Base-by-base conservation (phyloP, 2,888 invertebrate species). In the Caenorhabditis sinica region DNA sequence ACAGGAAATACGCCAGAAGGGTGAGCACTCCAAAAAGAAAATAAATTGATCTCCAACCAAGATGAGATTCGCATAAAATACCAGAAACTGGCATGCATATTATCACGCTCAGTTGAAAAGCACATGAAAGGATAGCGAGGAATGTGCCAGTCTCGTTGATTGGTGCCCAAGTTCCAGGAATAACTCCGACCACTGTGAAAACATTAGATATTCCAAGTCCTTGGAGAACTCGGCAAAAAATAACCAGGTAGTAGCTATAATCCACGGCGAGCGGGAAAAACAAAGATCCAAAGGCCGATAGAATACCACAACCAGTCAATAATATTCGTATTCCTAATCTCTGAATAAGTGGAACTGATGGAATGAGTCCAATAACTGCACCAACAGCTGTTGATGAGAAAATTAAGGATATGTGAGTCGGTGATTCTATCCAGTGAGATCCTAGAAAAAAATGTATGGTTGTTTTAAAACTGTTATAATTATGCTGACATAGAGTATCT, bases 31-130 rank as follows among this genome's bases (percentile, higher is more conserved):
- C 82, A 20, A 77, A 72, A 13, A 82, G 11, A 13, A 83, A 85
- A 36, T 85, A 82, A 58, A 85, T 51, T 0, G 69, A 56, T 28
- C 36, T 25, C 85, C 85, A 85, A 3, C 85, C 85, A 15, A 79
- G 15, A 6, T 23, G 9, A 0, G 82, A 69, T 11, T 71, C 82
- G 30, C 85, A 85, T 1, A 85, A 13, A 1, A 76, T n/a, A 9
- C 82, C 85, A 23, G 79, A 66, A 23, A 82, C 43, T 0, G 85
- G 85, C 82, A 82, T 85, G 15, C 82, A 73, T 8, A 83, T 25
- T 23, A 85, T 80, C 71, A 81, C 60, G 30, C 65, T 65, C 17
- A 79, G 33, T 43, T 79, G 79, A 25, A 80, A 79, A 1, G 65
- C 58, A 36, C 82, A 76, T n/a, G 82, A 82, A 1, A 82, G 43